A percentile compares a stretch with the other conserved stretches of the same genome.
Evolutionary conservation across 35 echinoderm and acorn worm species (phyloP).

Genomic region (Lytechinus pictus): DNA sequence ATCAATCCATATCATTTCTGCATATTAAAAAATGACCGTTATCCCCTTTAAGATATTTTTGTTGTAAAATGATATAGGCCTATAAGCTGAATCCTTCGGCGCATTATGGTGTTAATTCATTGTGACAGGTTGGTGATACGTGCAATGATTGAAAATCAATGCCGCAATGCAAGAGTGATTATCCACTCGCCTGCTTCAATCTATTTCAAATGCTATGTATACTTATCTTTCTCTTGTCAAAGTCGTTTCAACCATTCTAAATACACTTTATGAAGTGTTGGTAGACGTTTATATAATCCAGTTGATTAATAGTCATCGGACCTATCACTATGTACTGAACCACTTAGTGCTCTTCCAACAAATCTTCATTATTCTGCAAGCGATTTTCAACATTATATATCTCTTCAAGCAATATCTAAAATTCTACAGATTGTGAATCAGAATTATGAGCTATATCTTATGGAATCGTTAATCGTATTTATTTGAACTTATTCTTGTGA

Average conservation of each 20-base stretch:
- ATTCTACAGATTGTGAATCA: no score
- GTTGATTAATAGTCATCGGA: neutral
- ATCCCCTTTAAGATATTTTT: neutral
- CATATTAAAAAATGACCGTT: neutral
- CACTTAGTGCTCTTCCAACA: neutral
- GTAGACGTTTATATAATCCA: conserved; percentile 27
- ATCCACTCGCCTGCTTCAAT: conserved; percentile 11
- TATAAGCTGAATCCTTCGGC: neutral
- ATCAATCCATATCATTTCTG: neutral
- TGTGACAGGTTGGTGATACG: neutral
- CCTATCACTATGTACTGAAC: neutral
- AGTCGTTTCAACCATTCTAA: neutral
- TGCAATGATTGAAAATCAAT: neutral
- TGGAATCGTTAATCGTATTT: no score
- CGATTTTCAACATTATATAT: neutral
- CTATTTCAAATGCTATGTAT: neutral
- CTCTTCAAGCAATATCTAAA: no score
- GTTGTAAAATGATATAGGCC: conserved; percentile 11
- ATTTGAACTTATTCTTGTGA: neutral
- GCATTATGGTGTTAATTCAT: neutral
- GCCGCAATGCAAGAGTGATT: neutral
- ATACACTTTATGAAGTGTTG: conserved; percentile 31
- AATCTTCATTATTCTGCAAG: neutral
- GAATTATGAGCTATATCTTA: no score
- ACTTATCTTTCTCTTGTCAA: neutral